Evolutionary conservation across 1,140 invertebrate genomes (phyloP), one percentile per base, ranked within the genome.

Genomic region (Polypedilum vanderplanki): DNA sequence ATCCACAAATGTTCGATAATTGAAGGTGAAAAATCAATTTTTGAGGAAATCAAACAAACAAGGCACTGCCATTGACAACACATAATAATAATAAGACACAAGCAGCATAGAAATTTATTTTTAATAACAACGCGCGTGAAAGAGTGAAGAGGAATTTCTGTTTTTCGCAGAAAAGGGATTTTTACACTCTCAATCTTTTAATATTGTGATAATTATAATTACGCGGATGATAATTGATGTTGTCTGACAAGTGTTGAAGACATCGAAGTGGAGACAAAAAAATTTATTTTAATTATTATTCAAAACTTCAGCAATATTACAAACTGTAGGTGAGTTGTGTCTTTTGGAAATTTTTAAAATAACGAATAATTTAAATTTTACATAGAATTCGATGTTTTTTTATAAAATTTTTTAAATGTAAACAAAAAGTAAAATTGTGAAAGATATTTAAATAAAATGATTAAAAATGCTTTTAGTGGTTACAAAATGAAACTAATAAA

Each of bases 51-150:
- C 65, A 70, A 70, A 70, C 65, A 70, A 70, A 18, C 20, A 20
- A 9, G 17, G 18, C 65, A 70, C 65, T 70, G 65, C 65, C 65
- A 70, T 70, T 70, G 65, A 70, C 65, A 70, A 70, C 65, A 22
- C 65, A 22, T 20, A 70, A 70, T 10, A 70, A 70, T 10, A 70
- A 33, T 33, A 33, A 33, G 24, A 33, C 24, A 33, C 24, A 33
- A 33, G 17, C 65, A 70, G 65, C 65, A 70, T 33, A 33, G 24
- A 33, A 33, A 33, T 33, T 33, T 33, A 3, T 33, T 33, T 3
- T 33, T 33, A 33, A 33, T 18, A 70, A 20, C 65, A 70, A 22
- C 65, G 10, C 10, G n/a, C 10, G 10, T 67, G 18, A 18, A 65
- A 65, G 64, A 8, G n/a, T 10, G 17, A 20, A 20, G 18, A 18